phyloP scores from a whole-genome alignment of 1,140 invertebrate species.

The Dolichoris vasculosae region DNA sequence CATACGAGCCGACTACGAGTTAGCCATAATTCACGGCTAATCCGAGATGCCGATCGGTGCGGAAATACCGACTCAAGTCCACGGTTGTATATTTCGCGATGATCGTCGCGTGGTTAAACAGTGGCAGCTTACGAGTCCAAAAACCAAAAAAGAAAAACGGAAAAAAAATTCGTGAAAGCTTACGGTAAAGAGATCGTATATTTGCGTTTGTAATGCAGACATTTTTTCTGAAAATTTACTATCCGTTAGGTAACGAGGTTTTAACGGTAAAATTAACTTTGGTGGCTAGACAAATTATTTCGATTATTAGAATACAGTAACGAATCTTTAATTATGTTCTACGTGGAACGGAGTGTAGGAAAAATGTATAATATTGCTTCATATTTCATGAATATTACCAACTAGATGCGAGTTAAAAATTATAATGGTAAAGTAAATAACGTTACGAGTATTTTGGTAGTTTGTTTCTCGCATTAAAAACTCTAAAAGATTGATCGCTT shows the following conservation, averaged over 20 bases:
- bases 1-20: not conserved
- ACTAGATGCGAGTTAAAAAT: not conserved
- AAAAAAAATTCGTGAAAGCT: not conserved
- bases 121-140: not conserved
- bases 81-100: slow-evolving; percentile 8
- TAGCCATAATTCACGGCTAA: slow-evolving; percentile 53
- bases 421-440: not conserved
- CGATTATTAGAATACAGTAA: not conserved
- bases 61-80: slow-evolving; percentile 6
- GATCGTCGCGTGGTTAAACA: not conserved
- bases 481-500: not conserved
- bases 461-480: not conserved
- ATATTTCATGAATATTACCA: not conserved
- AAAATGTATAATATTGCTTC: no score
- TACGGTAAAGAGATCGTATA: not conserved
- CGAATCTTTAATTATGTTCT: no score
- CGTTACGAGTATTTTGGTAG: not conserved
- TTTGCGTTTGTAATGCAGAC: not conserved
- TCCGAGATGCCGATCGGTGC: slow-evolving; percentile 42
- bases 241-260: not conserved
- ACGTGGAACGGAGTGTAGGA: no score
- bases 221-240: not conserved
- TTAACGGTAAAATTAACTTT: not conserved
- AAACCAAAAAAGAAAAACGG: not conserved
- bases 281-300: not conserved